Evolutionary conservation across 2,797 vertebrate genomes (phyloP).

Genomic region (Lacerta bilineata): DNA sequence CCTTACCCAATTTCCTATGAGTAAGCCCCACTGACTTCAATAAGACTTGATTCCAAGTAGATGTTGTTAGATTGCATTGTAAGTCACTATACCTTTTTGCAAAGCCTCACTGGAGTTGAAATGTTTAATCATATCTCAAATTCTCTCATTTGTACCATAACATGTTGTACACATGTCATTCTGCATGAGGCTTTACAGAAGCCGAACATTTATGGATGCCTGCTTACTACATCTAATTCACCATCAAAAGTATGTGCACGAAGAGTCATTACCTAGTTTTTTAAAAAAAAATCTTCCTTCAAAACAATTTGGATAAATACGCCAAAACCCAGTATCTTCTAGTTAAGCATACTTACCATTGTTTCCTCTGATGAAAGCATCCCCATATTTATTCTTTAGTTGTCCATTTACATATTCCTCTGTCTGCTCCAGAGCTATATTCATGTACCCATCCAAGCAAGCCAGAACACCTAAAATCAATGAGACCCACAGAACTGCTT

Average conservation of each 20-base stretch:
- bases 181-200: too few relatives aligned
- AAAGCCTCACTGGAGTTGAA: too few relatives aligned
- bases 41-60: not conserved
- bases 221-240: too few relatives aligned
- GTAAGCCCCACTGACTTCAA: too few relatives aligned
- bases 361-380: slow-evolving; percentile 97
- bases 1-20: not conserved
- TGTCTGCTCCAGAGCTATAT: slow-evolving; percentile 98
- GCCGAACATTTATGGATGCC: too few relatives aligned
- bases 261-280: not conserved
- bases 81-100: too few relatives aligned
- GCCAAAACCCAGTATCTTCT: not conserved
- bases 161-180: too few relatives aligned
- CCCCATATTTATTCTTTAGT: slow-evolving; percentile 98
- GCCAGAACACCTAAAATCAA: slow-evolving; percentile 91
- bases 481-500: slow-evolving; percentile 33
- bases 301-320: slow-evolving; percentile 13
- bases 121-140: too few relatives aligned
- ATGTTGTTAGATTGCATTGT: too few relatives aligned
- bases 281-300: not conserved
- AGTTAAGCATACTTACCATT: slow-evolving; percentile 85
- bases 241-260: not conserved
- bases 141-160: too few relatives aligned
- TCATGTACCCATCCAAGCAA: slow-evolving; percentile 99
- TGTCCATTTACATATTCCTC: slow-evolving; percentile 99